Evolutionary conservation across 1,140 invertebrate genomes (phyloP), one percentile per base, ranked within the genome.

Genomic region (Pseudomyrmex pallidus): DNA sequence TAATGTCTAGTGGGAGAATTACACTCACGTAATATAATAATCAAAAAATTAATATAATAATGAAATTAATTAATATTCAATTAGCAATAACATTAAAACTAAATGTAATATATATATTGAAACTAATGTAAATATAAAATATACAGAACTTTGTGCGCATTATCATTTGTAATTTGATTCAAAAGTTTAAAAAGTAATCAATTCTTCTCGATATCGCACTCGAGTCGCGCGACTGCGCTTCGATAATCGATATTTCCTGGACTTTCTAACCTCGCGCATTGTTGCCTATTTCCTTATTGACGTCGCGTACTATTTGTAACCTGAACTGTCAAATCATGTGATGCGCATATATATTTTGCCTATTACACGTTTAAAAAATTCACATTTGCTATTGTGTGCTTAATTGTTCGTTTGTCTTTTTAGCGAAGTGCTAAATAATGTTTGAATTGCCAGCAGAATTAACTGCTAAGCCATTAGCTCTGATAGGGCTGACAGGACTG

Each of bases 401-500:
- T 66, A n/a, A 52, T 56, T 61, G 8, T 74, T 74, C 35, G 5
- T 74, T 52, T 46, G 4, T 62, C 2, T 22, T 74, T 74, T 5
- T 9, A 74, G 44, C 46, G 25, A 35, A 74, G 74, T 3, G 13
- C 3, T 59, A 56, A 52, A 87, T 15, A 10, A 94, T 94, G 94
- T 93, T 95, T 64, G 96, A 97, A 85, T 95, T 98, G 92, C 97
- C 97, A 77, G 92, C 95, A 80, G 97, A 98, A 94, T 94, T 99
- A 77, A 96, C 96, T 84, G 95, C 96, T 82, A 96, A 97, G 90
- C 98, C 98, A 13, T 95, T 97, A 90, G 97, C 97, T 22, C 94
- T 99, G 61, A 96, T 99, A 54, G 97, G 97, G 20, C 95, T 99
- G 50, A 96, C 96, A 84, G 98, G 98, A 17, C 94, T 99, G 68